Evolutionary conservation across 2,797 vertebrate genomes (phyloP).

Genomic region (Hephaestus fuliginosus): DNA sequence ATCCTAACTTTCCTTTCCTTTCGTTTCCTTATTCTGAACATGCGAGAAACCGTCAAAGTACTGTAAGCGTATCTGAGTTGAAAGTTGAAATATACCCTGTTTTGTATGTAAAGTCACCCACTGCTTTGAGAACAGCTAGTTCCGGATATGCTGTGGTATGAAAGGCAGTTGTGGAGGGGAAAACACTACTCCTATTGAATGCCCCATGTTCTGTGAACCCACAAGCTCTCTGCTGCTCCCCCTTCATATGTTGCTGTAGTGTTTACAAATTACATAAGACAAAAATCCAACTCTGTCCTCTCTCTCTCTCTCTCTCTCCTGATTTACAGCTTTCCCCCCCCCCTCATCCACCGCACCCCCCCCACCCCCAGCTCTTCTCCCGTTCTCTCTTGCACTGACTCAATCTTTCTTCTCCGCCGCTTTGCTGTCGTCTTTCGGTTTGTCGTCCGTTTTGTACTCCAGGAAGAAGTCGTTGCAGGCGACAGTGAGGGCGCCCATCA

Average conservation of each 20-base stretch:
- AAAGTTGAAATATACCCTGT: slow-evolving; percentile 41
- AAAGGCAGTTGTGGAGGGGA: slow-evolving; percentile 58
- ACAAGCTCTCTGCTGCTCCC: slow-evolving; percentile 49
- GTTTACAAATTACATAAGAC: slow-evolving; percentile 72
- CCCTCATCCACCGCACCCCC: slow-evolving; percentile 3
- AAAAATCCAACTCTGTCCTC: slow-evolving; percentile 47
- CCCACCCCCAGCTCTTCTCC: slow-evolving; percentile 16
- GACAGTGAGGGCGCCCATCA: slow-evolving; percentile 96
- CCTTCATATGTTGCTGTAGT: slow-evolving; percentile 43
- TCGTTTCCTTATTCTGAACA: slow-evolving; percentile 23
- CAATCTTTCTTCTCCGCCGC: slow-evolving; percentile 81
- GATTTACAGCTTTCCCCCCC: slow-evolving; percentile 47
- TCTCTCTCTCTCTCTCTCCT: slow-evolving; percentile 33
- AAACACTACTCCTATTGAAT: slow-evolving; percentile 55
- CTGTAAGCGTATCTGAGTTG: slow-evolving; percentile 25
- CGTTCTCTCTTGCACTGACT: slow-evolving; percentile 39
- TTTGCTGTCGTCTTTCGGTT: slow-evolving; percentile 86
- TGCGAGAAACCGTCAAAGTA: slow-evolving; percentile 19
- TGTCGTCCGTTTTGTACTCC: slow-evolving; percentile 89
- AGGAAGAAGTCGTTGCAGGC: slow-evolving; percentile 95
- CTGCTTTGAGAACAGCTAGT: slow-evolving; percentile 30
- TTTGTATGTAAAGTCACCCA: slow-evolving; percentile 29
- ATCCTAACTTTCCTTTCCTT: slow-evolving; percentile 8
- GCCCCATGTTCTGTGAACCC: slow-evolving; percentile 48
- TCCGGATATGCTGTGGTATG: slow-evolving; percentile 61